Base-by-base conservation (phyloP, 53 echinoderm and acorn worm species). In the Hippasteria phrygiana region DNA sequence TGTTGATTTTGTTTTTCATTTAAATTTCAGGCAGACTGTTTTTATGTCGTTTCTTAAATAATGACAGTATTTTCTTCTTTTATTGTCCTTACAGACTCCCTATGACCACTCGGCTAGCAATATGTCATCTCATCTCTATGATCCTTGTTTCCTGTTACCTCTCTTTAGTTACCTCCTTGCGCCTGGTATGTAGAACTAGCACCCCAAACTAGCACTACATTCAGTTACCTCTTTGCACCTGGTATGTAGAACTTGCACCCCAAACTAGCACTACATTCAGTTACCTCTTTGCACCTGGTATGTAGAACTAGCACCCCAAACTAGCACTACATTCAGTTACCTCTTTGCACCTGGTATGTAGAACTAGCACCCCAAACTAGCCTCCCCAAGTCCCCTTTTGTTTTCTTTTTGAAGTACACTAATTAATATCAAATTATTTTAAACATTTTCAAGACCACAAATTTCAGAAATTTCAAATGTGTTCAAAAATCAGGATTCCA, bases 131-230 rank as follows among this genome's bases (percentile, higher is more conserved):
- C 48, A 18, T 2, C 26, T 90, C 13, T 98, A 98, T 78, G 98
- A 98, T 67, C 98, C 95, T 17, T 88, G 93, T 87, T 98, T 95
- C 51, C 78, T 98, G 45, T 74, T 94, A 11, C 95, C 98, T 0
- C 87, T 98, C 24, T 92, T 96, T 80, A 98, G 98, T 59, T 85
- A 94, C 77, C 91, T 98, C 4, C 88, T 98, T 38, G 88, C 89
- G 18, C 95, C 94, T 88, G 96, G 98, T 98, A 79, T 79, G 77
- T 78, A 56, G 18, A 63, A 47, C 13, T 73, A 42, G 6, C 3
- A 0, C 2, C 38, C 17, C 3, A 29, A 22, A 8, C 20, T 37
- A 78, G 3, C 14, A 22, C 53, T 26, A 28, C 10, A 1, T 63
- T 20, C 76, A 1, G 76, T 34, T 71, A 71, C 62, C 62, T 48